Evolutionary conservation across 1,140 invertebrate species (phyloP).

Genomic region (Pogonognathellus flavescens): DNA sequence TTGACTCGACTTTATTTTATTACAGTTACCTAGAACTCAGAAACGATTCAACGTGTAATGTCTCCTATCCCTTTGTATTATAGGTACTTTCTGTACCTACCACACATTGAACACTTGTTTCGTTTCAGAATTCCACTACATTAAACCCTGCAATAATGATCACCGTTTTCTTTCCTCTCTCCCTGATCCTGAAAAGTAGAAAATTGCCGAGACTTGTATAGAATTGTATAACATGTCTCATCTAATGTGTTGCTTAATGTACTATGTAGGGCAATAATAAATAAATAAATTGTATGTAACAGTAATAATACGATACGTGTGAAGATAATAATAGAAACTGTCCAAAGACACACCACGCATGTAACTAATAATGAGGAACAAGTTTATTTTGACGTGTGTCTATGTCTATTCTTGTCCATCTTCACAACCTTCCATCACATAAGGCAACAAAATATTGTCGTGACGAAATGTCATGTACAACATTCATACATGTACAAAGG

Average conservation of each 20-base stretch:
- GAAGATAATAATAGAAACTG: neutral
- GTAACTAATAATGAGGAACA: constrained; percentile 17
- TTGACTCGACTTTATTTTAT: constrained; percentile 26
- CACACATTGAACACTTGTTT: neutral
- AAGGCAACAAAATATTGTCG: constrained; percentile 3
- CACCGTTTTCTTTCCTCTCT: neutral
- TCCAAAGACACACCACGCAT: neutral
- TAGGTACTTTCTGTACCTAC: neutral
- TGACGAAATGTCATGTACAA: constrained; percentile 35
- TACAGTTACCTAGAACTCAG: neutral
- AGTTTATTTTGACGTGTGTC: constrained; percentile 36
- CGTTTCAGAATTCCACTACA: constrained; percentile 36
- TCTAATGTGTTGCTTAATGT: neutral
- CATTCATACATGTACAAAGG: neutral
- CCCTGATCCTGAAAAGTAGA: neutral
- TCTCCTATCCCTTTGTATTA: neutral
- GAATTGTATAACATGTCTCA: neutral
- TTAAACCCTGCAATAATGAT: constrained; percentile 3
- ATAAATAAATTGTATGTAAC: neutral
- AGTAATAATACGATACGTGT: neutral
- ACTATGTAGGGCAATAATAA: neutral
- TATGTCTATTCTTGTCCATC: constrained; percentile 23
- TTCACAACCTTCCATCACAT: neutral
- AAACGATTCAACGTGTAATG: neutral
- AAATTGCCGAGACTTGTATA: neutral